Conservation (phyloP, 2,888 invertebrate genomes). For the Eilema depressum region DNA sequence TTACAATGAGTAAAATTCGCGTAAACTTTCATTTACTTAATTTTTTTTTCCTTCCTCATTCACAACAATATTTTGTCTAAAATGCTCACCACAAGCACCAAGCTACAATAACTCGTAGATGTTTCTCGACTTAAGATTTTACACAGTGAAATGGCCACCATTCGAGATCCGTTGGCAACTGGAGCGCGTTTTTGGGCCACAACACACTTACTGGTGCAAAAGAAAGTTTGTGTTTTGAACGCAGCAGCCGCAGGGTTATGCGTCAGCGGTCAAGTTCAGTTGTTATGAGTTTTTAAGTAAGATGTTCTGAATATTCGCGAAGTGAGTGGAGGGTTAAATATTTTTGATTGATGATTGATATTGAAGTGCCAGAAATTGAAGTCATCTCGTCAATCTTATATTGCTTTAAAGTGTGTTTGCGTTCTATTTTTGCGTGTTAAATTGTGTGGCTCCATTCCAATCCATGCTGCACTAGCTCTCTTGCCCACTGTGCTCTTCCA, state of each 20-base stretch:
- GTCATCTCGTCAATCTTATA: background rate
- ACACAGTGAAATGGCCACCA: conserved; percentile 39
- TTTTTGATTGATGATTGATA: background rate
- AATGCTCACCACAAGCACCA: background rate
- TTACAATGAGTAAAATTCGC: background rate
- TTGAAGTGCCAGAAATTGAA: background rate
- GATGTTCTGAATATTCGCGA: conserved; percentile 2
- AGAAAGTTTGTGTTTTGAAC: conserved; percentile 67
- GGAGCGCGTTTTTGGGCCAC: conserved; percentile 72
- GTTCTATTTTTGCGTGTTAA: too few species aligned
- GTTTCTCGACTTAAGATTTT: conserved; percentile 14
- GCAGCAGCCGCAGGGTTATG: conserved; percentile 31
- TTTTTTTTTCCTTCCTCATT: conserved; percentile 2
- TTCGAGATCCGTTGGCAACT: conserved; percentile 56
- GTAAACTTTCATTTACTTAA: background rate
- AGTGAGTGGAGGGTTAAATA: background rate
- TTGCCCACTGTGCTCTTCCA: too few species aligned
- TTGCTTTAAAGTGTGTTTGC: background rate
- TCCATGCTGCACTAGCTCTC: too few species aligned
- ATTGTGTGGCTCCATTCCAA: too few species aligned
- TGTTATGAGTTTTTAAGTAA: conserved; percentile 15
- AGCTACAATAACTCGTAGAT: background rate
- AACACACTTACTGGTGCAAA: conserved; percentile 63
- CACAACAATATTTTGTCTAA: background rate
- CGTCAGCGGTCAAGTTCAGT: conserved; percentile 54